phyloP scores from a whole-genome alignment of 2,888 invertebrate species.

The Brenthis daphne region DNA sequence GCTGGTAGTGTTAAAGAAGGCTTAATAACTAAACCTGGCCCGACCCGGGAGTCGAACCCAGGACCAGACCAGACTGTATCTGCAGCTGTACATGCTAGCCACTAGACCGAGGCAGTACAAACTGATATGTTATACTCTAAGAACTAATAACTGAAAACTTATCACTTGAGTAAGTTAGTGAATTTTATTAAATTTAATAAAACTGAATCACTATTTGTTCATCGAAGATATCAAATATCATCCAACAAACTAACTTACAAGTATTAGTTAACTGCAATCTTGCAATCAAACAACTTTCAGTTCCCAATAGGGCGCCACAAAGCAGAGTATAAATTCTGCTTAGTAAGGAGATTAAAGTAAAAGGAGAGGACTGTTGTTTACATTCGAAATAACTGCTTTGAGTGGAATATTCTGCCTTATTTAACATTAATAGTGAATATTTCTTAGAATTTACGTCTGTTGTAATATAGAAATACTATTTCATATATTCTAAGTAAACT shows the following conservation, averaged over 20 bases:
- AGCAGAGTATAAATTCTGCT: not conserved
- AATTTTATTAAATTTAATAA: no score
- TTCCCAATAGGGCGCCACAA: not conserved
- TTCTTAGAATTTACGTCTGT: not conserved
- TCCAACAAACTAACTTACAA: not conserved
- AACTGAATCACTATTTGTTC: not conserved
- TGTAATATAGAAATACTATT: no score
- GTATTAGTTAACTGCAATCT: constrained; percentile 8
- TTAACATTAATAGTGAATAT: not conserved
- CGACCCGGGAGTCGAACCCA: no score
- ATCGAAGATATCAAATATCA: not conserved
- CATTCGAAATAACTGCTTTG: constrained; percentile 7
- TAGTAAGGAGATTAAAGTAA: not conserved
- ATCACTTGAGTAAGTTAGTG: no score
- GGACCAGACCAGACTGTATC: no score
- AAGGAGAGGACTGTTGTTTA: constrained; percentile 3
- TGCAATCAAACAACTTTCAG: constrained; percentile 12
- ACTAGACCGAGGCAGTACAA: no score
- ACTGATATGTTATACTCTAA: no score
- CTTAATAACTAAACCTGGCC: no score
- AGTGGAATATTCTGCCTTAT: not conserved
- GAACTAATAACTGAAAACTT: no score
- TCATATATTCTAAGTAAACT: no score
- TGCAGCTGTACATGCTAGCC: no score
- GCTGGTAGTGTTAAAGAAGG: no score